These are phyloP conservation scores for Styela clava DNA, from an alignment of 23 tunicate genomes.

Conservation along the genomic window DNA sequence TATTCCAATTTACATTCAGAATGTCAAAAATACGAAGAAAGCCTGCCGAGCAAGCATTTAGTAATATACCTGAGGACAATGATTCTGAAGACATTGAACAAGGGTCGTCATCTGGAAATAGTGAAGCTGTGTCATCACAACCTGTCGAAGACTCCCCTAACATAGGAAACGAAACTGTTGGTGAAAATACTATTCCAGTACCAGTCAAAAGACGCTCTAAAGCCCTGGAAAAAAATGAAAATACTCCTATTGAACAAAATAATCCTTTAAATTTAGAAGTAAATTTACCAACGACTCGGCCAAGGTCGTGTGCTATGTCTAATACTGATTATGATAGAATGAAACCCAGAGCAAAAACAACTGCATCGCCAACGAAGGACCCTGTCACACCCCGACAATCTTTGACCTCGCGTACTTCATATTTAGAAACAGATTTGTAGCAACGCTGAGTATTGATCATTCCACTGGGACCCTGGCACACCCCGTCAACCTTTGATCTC, in stretches of 20 bases:
- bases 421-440: conserved; percentile 30
- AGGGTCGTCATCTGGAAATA: background rate
- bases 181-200: background rate
- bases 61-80: background rate
- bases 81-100: background rate
- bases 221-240: background rate
- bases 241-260: background rate
- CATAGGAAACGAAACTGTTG: background rate
- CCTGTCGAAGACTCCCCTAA: background rate
- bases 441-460: too few relatives aligned
- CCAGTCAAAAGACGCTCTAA: background rate
- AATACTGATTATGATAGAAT: background rate
- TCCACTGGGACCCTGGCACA: too few relatives aligned
- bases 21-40: conserved; percentile 1
- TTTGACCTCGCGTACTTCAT: background rate
- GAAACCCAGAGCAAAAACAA: background rate
- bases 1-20: background rate
- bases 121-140: background rate
- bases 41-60: background rate
- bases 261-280: background rate
- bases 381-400: background rate
- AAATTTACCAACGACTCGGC: background rate
- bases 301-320: conserved; percentile 9
- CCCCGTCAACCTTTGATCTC: too few relatives aligned
- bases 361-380: background rate